These are phyloP conservation scores for Yoshiicerus persimilis DNA, from an alignment of 1,140 invertebrate species.

Conservation along the genomic window DNA sequence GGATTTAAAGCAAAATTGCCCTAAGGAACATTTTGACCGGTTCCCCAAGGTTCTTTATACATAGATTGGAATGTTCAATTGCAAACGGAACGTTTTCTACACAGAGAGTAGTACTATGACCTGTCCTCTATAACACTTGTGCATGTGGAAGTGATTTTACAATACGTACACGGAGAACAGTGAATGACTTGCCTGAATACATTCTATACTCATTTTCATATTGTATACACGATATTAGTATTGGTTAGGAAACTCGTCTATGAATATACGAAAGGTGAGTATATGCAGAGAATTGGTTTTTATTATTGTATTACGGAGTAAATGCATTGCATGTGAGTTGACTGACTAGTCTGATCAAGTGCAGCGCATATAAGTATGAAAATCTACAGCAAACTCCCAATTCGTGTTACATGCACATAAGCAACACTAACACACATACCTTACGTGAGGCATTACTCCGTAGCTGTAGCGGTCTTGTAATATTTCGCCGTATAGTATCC, in stretches of 20 bases:
- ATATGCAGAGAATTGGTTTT: no score
- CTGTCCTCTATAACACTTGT: not conserved
- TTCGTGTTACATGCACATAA: not conserved
- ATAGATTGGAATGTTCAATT: not conserved
- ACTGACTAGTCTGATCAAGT: not conserved
- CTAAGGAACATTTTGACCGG: not conserved
- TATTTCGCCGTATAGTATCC: not conserved
- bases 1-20: not conserved
- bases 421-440: no score
- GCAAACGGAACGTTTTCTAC: not conserved
- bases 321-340: not conserved
- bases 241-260: no score
- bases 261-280: no score
- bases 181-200: no score
- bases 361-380: not conserved
- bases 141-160: not conserved
- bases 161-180: no score
- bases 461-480: no score
- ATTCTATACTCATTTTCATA: no score
- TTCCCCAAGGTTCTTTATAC: not conserved
- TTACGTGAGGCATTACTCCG: no score
- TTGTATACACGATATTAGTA: no score
- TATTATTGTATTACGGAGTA: no score
- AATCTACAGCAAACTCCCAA: not conserved
- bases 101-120: not conserved